Evolutionary conservation across 30 jellyfish, hydroid and myxozoan genomes (phyloP), one percentile per base, ranked within the genome.

Genomic region (Morbakka virulenta): DNA sequence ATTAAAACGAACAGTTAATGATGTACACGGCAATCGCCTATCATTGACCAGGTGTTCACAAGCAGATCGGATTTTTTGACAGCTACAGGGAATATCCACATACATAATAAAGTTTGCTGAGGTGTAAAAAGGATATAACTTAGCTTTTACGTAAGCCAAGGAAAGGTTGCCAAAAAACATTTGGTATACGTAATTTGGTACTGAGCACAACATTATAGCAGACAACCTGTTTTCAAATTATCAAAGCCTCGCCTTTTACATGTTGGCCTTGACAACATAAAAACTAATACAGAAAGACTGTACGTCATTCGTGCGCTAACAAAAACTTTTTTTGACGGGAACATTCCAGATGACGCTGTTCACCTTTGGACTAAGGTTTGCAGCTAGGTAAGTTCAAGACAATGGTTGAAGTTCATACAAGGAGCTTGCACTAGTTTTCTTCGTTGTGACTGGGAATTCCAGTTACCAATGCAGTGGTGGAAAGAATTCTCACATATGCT

Each of bases 381-480:
- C n/a, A n/a, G n/a, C n/a, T n/a, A 1, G 13, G 14, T 34, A 53
- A 50, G 62, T 63, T 28, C 50, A 25, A 36, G 47, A 69, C 48
- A 4, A 30, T 32, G 50, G 51, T 76, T 13, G 87, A 78, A 14
- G 63, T 29, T 78, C 87, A 17, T 82, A 70, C 64, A 34, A 53
- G 41, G 80, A 74, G 32, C 87, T 83, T 12, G 91, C 89, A 24
- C 62, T n/a, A 24, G n/a, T 83, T 57, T 83, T 85, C 95, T 31
- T 50, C 74, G 22, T 21, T 90, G 4, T 83, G 95, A 50, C 48
- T 83, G 31, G 74, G 80, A 30, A 61, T 66, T 21, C 95, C 95
- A 3, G 83, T 74, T 30, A 83, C 91, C 68, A 83, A 83, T 64
- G 95, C 95, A 12, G 93, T 83, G 4, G 95, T 83, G 9, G 95